These are phyloP conservation scores for Pangasius djambal DNA, from an alignment of 2,797 vertebrate genomes.

Conservation along the genomic window DNA sequence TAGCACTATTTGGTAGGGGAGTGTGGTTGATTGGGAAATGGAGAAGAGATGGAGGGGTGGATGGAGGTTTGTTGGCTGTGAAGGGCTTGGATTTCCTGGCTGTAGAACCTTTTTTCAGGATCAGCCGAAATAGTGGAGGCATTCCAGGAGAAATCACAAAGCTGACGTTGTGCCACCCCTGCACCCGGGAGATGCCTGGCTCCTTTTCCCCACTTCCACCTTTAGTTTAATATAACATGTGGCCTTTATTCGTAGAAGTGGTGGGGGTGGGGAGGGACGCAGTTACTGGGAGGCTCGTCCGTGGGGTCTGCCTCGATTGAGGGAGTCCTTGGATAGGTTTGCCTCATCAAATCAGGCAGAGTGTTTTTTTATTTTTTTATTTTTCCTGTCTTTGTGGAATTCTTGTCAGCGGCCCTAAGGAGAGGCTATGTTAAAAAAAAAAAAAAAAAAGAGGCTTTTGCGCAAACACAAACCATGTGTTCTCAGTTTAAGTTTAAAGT, in stretches of 20 bases:
- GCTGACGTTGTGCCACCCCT: conserved; percentile 69
- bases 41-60: conserved; percentile 56
- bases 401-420: conserved; percentile 60
- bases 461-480: conserved; percentile 61
- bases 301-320: conserved; percentile 60
- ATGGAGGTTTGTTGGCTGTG: conserved; percentile 29
- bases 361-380: conserved; percentile 53
- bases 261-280: conserved; percentile 49
- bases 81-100: conserved; percentile 34
- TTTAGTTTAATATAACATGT: conserved; percentile 67
- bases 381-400: conserved; percentile 62
- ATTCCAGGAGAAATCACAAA: conserved; percentile 80
- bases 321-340: conserved; percentile 63
- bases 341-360: conserved; percentile 61
- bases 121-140: conserved; percentile 78
- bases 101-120: conserved; percentile 80
- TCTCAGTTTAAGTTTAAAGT: conserved; percentile 47
- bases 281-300: conserved; percentile 60
- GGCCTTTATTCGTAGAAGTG: conserved; percentile 62
- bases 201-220: conserved; percentile 59
- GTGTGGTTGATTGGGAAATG: conserved; percentile 69
- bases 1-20: conserved; percentile 81
- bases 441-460: conserved; percentile 45
- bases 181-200: conserved; percentile 62
- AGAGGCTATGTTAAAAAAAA: conserved; percentile 53